A percentile compares a stretch with the other conserved stretches of the same genome.
Evolutionary conservation across 2,797 vertebrate genomes (phyloP).

Genomic region (Chaenodraco wilsoni): DNA sequence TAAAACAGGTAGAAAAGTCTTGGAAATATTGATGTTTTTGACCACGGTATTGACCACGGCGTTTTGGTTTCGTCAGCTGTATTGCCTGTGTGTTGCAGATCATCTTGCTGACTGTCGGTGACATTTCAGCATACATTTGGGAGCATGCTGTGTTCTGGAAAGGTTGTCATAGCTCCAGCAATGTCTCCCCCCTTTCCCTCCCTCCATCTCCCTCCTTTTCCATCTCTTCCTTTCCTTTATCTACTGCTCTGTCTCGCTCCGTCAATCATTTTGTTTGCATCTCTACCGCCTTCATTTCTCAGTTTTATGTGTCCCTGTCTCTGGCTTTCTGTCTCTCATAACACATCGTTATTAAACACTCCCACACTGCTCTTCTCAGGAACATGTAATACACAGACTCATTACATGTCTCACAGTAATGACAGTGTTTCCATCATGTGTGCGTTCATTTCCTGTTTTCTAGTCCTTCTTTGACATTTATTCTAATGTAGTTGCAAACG

Average conservation of each 20-base stretch:
- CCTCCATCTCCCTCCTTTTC: constrained; percentile 10
- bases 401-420: constrained; percentile 52
- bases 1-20: constrained; percentile 24
- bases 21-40: constrained; percentile 29
- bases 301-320: not conserved
- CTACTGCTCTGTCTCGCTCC: constrained; percentile 29
- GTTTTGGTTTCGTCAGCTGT: constrained; percentile 39
- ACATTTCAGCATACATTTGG: constrained; percentile 73
- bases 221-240: constrained; percentile 22
- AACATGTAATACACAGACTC: constrained; percentile 40
- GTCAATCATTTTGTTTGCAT: constrained; percentile 49
- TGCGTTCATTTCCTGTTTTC: not conserved
- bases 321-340: constrained; percentile 33
- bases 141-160: constrained; percentile 67
- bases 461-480: not conserved
- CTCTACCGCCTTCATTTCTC: constrained; percentile 20
- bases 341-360: constrained; percentile 62
- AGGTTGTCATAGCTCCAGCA: constrained; percentile 71
- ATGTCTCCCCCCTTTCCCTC: constrained; percentile 1
- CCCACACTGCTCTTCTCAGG: constrained; percentile 55
- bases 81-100: constrained; percentile 38
- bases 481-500: constrained; percentile 13
- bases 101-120: constrained; percentile 41
- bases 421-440: constrained; percentile 21
- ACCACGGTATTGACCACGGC: constrained; percentile 25